phyloP scores from a whole-genome alignment of 1,140 invertebrate species.

The Eurosta solidaginis region DNA sequence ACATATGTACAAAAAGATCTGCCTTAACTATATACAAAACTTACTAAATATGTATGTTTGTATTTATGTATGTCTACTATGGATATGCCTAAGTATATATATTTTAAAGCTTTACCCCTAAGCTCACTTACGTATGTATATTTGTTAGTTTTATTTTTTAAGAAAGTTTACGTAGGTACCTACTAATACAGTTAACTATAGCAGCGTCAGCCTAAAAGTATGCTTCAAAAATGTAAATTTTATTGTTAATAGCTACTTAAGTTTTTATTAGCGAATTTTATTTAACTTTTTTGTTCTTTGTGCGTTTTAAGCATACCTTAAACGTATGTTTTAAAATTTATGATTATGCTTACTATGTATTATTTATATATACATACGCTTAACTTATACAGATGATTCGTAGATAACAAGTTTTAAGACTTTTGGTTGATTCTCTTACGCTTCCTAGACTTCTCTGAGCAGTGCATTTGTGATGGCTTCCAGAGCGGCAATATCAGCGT shows the following conservation, averaged over 20 bases:
- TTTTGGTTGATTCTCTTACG: slow-evolving; percentile 62
- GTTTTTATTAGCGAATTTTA: too few species aligned
- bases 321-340: not conserved
- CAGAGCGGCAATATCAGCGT: slow-evolving; percentile 73
- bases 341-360: not conserved
- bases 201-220: not conserved
- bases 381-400: slow-evolving; percentile 68
- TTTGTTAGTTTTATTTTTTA: not conserved
- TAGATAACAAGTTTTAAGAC: slow-evolving; percentile 85
- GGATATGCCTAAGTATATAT: too few species aligned
- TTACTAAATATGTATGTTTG: too few species aligned
- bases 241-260: too few species aligned
- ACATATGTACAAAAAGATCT: too few species aligned
- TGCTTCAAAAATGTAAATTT: not conserved
- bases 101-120: too few species aligned
- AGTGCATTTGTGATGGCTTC: slow-evolving; percentile 75
- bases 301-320: not conserved
- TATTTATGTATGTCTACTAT: too few species aligned
- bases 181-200: not conserved
- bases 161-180: not conserved
- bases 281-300: not conserved
- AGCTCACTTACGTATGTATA: not conserved
- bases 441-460: slow-evolving; percentile 63
- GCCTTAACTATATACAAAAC: not conserved
- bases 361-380: not conserved